Conservation (phyloP, 2,797 vertebrate species). For the Siniperca undulata region DNA sequence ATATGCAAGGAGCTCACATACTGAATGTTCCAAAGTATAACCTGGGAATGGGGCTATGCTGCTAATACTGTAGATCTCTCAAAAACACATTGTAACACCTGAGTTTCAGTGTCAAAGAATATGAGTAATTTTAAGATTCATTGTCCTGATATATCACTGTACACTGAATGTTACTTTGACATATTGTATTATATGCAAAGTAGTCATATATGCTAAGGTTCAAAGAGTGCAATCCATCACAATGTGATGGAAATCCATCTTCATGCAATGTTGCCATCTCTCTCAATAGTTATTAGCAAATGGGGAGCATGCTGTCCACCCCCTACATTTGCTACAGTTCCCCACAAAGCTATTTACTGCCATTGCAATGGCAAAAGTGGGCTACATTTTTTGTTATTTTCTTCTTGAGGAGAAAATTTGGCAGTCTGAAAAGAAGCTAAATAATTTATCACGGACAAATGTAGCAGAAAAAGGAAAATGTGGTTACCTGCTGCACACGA, state of each 20-base stretch:
- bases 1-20: neutral
- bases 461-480: constrained; percentile 1
- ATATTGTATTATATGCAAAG: neutral
- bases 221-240: neutral
- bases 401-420: neutral
- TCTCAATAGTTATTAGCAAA: neutral
- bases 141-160: neutral
- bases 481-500: constrained; percentile 97
- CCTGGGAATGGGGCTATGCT: neutral
- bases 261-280: constrained; percentile 2
- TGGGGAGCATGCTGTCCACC: neutral
- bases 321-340: neutral
- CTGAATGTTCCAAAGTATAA: neutral
- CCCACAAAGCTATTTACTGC: neutral
- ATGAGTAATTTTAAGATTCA: neutral
- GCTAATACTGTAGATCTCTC: neutral
- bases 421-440: neutral
- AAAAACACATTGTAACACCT: neutral
- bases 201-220: neutral
- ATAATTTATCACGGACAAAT: constrained; percentile 1
- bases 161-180: neutral
- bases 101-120: constrained; percentile 14
- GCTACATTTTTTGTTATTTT: neutral
- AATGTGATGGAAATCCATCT: constrained; percentile 2
- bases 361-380: neutral